Evolutionary conservation across 2,888 invertebrate genomes (phyloP), one percentile per base, ranked within the genome.

Genomic region (Nebria salina): DNA sequence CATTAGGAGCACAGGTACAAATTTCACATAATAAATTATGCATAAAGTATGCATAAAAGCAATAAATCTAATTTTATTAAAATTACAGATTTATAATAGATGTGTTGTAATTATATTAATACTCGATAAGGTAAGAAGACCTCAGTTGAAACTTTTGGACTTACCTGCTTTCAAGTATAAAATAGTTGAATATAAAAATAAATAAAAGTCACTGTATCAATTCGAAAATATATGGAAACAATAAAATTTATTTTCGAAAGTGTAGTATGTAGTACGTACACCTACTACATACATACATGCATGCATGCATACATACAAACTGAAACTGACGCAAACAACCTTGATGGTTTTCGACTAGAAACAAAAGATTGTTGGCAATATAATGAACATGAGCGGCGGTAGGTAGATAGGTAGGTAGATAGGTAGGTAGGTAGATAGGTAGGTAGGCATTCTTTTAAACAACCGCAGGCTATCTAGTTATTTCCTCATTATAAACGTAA

Each of bases 401-500:
- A n/a, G n/a, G n/a, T n/a, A n/a, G n/a, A n/a, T n/a, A n/a, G n/a
- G n/a, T n/a, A n/a, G n/a, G n/a, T n/a, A n/a, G n/a, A n/a, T n/a
- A n/a, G n/a, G n/a, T n/a, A n/a, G n/a, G n/a, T n/a, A n/a, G n/a
- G n/a, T n/a, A n/a, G n/a, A n/a, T n/a, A n/a, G n/a, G n/a, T n/a
- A n/a, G 25, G 65, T 11, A 7, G 11, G 54, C 25, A 66, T 26
- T 74, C 75, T 79, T 70, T 70, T 78, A 65, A 20, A 68, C 15
- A 25, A 20, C 75, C 75, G 26, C 65, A 13, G 79, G 79, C 73
- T 74, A 75, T 20, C 34, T 34, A 70, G 34, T 79, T 74, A 68
- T 79, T 79, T 79, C 79, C 79, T 79, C 66, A 74, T 79, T 79
- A 79, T 66, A 13, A 11, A n/a, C 34, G 11, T 70, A 34, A 34